Base-by-base conservation (phyloP, 2,797 vertebrate species). In the Gobio occitaniae region DNA sequence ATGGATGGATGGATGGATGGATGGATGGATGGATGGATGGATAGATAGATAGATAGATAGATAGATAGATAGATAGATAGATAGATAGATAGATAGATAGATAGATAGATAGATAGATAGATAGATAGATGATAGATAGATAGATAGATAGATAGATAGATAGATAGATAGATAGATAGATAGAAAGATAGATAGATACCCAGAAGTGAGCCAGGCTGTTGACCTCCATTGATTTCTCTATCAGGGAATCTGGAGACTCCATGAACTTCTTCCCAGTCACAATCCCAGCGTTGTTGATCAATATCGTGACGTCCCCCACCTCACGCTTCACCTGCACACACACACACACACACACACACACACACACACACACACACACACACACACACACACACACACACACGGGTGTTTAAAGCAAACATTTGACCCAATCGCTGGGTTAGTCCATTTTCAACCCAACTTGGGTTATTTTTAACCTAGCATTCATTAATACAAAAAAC, bases 221-320 rank as follows among this genome's bases (percentile, higher is more conserved):
- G 82, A 97, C 95, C 50, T 94, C 91, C 61, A 97, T 91, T 13
- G 92, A 93, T 89, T 96, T 97, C 91, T 96, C 93, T 32, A 96
- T 5, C 19, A 95, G 91, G 0, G 91, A 32, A 85, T 97, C 96
- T 15, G 96, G 94, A 86, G 50, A 90, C 11, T 96, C 90, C 2
- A 95, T 87, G 79, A 97, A 94, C 0, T 6, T 89, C 78, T 88
- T 94, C 80, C 96, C 96, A 6, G 88, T 94, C 50, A 96, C 94
- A 13, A 96, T 50, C 15, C 96, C 96, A 3, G 96, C 96, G 47
- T 96, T 96, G 86, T 97, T 97, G 88, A 97, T 90, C 6, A 97
- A 89, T 84, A 97, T 95, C 82, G 90, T 94, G 83, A 96, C 89
- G 6, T 97, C 96, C 0, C 96, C 96, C 68, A 96, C 95, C 92